phyloP scores from a whole-genome alignment of 1,140 invertebrate genomes.

The Drosophila murphyi region DNA sequence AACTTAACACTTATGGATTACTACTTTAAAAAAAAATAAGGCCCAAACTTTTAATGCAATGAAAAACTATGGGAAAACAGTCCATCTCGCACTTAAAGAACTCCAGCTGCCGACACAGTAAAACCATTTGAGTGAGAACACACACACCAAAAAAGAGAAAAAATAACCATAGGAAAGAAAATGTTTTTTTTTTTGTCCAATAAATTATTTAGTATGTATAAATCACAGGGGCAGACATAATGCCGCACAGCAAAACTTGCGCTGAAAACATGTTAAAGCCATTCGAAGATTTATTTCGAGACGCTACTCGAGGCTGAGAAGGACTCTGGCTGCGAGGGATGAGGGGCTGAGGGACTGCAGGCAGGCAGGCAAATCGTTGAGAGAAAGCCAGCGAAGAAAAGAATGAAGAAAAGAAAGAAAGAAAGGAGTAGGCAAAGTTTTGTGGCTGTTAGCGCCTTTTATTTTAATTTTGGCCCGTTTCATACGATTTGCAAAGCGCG shows the following conservation, averaged over 20 bases:
- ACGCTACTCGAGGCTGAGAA: conserved; percentile 20
- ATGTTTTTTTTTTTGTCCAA: conserved; percentile 36
- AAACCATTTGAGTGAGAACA: conserved; percentile 26
- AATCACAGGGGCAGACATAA: conserved; percentile 47
- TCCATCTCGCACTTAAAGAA: conserved; percentile 30
- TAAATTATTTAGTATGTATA: conserved; percentile 74
- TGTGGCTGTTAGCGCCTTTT: conserved; percentile 52
- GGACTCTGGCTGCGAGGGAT: not conserved
- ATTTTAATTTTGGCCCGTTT: conserved; percentile 56
- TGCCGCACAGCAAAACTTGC: conserved; percentile 47
- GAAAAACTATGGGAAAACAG: conserved; percentile 2
- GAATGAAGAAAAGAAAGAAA: conserved; percentile 14
- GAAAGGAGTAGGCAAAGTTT: conserved; percentile 42
- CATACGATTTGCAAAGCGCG: conserved; percentile 29
- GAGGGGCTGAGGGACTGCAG: not conserved
- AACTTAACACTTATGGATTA: too few species aligned
- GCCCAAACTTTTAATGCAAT: not conserved
- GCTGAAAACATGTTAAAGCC: conserved; percentile 69
- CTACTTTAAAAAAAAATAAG: not conserved
- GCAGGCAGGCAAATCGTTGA: not conserved
- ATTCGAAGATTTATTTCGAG: conserved; percentile 67
- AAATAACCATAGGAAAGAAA: conserved; percentile 17
- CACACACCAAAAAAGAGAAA: not conserved
- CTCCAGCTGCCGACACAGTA: conserved; percentile 27
- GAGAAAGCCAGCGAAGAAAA: conserved; percentile 24